Evolutionary conservation across 2,113 vertebrate genomes (phyloP).

Genomic region (Ivindomyrus marchei): DNA sequence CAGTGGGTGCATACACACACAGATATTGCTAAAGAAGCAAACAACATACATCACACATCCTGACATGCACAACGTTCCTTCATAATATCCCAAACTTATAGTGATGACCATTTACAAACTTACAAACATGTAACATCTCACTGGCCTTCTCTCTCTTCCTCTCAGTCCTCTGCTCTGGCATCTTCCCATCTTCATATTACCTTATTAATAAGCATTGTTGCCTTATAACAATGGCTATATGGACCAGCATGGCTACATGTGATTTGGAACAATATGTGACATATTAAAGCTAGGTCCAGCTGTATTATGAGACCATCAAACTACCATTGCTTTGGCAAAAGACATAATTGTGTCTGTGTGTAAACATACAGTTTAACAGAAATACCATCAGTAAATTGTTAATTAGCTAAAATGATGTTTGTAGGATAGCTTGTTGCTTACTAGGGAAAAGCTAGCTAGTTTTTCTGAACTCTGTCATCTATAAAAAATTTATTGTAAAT

Average conservation of each 20-base stretch:
- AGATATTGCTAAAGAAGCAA: neutral
- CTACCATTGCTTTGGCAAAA: constrained; percentile 24
- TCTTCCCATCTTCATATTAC: neutral
- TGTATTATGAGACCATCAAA: constrained; percentile 36
- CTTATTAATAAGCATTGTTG: neutral
- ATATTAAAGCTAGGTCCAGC: constrained; percentile 19
- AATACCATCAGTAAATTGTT: neutral
- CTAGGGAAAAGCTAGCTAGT: neutral
- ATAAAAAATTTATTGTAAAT: neutral
- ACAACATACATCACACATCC: neutral
- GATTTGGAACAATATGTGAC: constrained; percentile 30
- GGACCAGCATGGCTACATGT: constrained; percentile 34
- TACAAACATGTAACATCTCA: neutral
- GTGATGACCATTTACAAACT: neutral
- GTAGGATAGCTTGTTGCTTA: neutral
- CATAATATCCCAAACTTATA: neutral
- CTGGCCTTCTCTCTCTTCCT: neutral
- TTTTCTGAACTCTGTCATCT: neutral
- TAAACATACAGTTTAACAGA: neutral
- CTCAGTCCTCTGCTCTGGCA: neutral
- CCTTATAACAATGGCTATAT: constrained; percentile 15
- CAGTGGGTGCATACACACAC: neutral
- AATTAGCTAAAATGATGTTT: neutral
- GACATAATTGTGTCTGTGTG: neutral
- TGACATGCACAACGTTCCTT: neutral